Conservation (phyloP, 2,888 invertebrate genomes). For the Smittia aterrima region DNA sequence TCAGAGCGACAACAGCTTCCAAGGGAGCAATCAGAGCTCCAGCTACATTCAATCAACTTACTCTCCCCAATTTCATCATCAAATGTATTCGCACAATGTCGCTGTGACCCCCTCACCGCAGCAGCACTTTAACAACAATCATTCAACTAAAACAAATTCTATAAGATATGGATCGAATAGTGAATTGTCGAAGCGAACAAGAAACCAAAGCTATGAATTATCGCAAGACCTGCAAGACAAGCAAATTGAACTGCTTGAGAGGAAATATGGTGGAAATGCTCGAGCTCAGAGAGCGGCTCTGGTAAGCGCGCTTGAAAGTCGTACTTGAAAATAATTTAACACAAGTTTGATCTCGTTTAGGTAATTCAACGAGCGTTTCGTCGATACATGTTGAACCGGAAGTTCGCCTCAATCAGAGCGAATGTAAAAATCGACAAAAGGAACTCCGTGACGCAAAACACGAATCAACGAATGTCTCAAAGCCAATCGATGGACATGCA, state of each 20-base stretch:
- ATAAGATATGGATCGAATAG: slow-evolving; percentile 29
- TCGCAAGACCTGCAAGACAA: slow-evolving; percentile 92
- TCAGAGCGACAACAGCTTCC: slow-evolving; percentile 19
- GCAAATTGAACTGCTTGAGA: slow-evolving; percentile 92
- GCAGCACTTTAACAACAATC: not conserved
- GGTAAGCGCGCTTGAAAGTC: slow-evolving; percentile 52
- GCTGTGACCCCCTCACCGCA: not conserved
- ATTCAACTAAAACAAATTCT: slow-evolving; percentile 13
- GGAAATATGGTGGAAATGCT: slow-evolving; percentile 88
- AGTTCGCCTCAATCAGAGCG: slow-evolving; percentile 90
- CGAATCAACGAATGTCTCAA: slow-evolving; percentile 23
- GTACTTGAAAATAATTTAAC: not conserved
- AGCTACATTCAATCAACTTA: slow-evolving; percentile 25
- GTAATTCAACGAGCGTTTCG: slow-evolving; percentile 94
- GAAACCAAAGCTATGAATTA: slow-evolving; percentile 75
- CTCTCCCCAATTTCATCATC: slow-evolving; percentile 31
- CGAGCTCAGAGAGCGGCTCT: slow-evolving; percentile 90
- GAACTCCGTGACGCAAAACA: not conserved
- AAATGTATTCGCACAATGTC: not conserved
- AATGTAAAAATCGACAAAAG: slow-evolving; percentile 90
- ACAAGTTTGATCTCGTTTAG: slow-evolving; percentile 8
- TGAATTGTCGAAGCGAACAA: slow-evolving; percentile 8
- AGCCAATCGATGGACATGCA: slow-evolving; percentile 42
- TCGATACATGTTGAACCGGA: slow-evolving; percentile 87
- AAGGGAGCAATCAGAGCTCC: slow-evolving; percentile 1